Evolutionary conservation across 2,888 invertebrate genomes (phyloP), one percentile per base, ranked within the genome.

Genomic region (Scaptomyza flava): DNA sequence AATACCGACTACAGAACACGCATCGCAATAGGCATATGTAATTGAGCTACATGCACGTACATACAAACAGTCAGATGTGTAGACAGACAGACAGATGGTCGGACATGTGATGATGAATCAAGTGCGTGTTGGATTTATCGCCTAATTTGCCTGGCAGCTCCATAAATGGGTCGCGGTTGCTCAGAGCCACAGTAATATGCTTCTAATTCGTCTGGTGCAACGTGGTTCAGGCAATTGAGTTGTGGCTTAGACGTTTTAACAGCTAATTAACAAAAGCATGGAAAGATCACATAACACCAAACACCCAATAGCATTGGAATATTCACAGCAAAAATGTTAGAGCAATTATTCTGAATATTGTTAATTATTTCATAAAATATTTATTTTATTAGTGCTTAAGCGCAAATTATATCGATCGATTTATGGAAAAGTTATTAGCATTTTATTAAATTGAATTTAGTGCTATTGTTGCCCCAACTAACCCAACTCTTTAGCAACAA

Each of bases 241-340:
- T 77, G 64, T 45, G 73, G 64, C 51, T 41, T 48, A 41, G 56
- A 48, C 64, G 70, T 64, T 61, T 77, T 82, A 68, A 72, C 61
- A 66, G 71, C 82, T 87, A 81, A 81, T 85, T 73, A 81, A 57
- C 82, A 71, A 72, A 51, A 17, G 43, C 68, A 38, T 48, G n/a
- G 11, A 36, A 0, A 47, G 8, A 76, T 63, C 52, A 42, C 54
- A 59, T 47, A 72, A 45, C 34, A 36, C 27, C 47, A 31, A 5
- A 50, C 9, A 36, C 38, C 14, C 8, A 8, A 1, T 31, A 17
- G 48, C 7, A 30, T 17, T 17, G 17, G 11, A 30, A 9, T 9
- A 31, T 31, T 9, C 9, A 31, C 31, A 3, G 27, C 27, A 27
- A 27, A 27, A 4, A 27, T 27, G 4, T 31, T 31, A 9, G 8